phyloP scores from a whole-genome alignment of 2,888 invertebrate genomes.

The Agriotes lineatus region DNA sequence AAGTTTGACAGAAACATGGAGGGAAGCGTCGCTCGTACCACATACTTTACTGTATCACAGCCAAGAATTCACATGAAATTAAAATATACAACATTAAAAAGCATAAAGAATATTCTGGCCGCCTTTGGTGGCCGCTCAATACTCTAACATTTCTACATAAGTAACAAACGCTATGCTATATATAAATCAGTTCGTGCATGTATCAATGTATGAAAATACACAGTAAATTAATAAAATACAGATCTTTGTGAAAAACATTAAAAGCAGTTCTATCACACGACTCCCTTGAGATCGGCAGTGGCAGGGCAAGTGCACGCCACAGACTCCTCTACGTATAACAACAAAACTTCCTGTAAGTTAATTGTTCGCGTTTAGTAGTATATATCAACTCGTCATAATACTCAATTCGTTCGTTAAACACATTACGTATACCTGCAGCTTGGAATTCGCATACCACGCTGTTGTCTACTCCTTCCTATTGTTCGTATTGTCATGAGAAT shows the following conservation, averaged over 20 bases:
- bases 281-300: slow-evolving; percentile 64
- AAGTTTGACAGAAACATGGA: slow-evolving; percentile 57
- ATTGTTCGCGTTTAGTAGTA: slow-evolving; percentile 60
- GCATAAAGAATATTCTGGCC: slow-evolving; percentile 54
- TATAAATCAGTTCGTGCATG: slow-evolving; percentile 60
- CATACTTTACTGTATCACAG: slow-evolving; percentile 67
- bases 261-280: slow-evolving; percentile 66
- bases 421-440: slow-evolving; percentile 45
- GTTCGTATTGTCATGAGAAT: slow-evolving; percentile 61
- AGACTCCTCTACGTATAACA: slow-evolving; percentile 53
- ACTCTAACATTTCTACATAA: slow-evolving; percentile 56
- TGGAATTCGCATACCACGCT: slow-evolving; percentile 41
- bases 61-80: slow-evolving; percentile 67
- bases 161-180: slow-evolving; percentile 57
- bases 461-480: slow-evolving; percentile 53
- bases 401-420: slow-evolving; percentile 54
- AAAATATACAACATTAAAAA: slow-evolving; percentile 59
- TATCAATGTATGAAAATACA: slow-evolving; percentile 56
- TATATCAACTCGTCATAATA: slow-evolving; percentile 60
- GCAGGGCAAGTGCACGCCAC: slow-evolving; percentile 42
- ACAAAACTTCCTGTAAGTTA: slow-evolving; percentile 48
- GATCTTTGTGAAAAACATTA: slow-evolving; percentile 65
- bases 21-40: slow-evolving; percentile 64
- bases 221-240: slow-evolving; percentile 62
- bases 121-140: slow-evolving; percentile 43